Conservation (phyloP, 2,797 vertebrate species). For the Silurus aristotelis region DNA sequence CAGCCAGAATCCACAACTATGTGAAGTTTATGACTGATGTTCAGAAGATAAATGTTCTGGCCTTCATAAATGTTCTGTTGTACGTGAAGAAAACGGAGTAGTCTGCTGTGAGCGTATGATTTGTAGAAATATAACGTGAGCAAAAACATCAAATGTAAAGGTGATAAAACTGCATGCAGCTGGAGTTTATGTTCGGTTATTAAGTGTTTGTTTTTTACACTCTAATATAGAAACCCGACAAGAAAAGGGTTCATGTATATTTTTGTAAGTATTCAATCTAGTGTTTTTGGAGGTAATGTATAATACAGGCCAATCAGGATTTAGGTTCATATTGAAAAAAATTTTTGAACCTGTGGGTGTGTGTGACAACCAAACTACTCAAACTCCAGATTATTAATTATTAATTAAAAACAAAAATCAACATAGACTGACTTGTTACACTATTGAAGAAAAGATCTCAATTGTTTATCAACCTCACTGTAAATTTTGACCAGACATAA, state of each 20-base stretch:
- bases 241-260: neutral
- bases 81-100: conserved; percentile 65
- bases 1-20: conserved; percentile 69
- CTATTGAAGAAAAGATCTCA: too few species aligned
- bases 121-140: conserved; percentile 61
- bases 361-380: neutral
- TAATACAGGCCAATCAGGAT: neutral
- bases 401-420: too few species aligned
- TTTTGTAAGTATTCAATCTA: neutral
- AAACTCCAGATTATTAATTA: too few species aligned
- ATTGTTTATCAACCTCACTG: too few species aligned
- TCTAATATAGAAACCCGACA: too few species aligned
- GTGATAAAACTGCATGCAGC: conserved; percentile 61
- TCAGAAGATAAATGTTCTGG: conserved; percentile 67
- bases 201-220: neutral
- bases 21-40: conserved; percentile 74
- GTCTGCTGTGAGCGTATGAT: conserved; percentile 68
- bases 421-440: too few species aligned
- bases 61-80: conserved; percentile 64
- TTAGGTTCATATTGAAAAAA: neutral
- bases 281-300: neutral
- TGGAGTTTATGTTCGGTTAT: conserved; percentile 1
- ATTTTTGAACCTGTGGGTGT: neutral
- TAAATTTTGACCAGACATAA: too few species aligned
- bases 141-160: conserved; percentile 50